Evolutionary conservation across 1,140 invertebrate species (phyloP), one percentile per base, ranked within the genome.

Genomic region (Sycophila sp.): DNA sequence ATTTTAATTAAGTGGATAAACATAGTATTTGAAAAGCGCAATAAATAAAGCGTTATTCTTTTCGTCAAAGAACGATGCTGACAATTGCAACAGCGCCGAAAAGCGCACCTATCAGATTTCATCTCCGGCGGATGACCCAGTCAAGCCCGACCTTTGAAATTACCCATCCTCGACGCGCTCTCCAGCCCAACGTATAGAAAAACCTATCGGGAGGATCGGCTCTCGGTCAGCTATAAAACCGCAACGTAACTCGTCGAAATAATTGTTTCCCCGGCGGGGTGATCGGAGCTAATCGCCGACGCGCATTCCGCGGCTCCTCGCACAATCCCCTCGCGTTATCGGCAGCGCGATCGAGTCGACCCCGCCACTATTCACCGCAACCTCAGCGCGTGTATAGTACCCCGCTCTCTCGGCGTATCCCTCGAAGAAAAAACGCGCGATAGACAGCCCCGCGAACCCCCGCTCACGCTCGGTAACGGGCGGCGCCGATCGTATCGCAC

Each of bases 271-370:
- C 13, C 30, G 36, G 22, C 22, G 19, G 24, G 15, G 45, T 47
- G 24, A 47, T 22, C 17, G 42, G 42, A 47, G 42, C 7, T 6
- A 22, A 10, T 47, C n/a, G 40, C 28, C 10, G 17, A 6, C 28
- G n/a, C 10, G 60, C 17, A 65, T 65, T 65, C 63, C 63, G 26
- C 22, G 19, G 6, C 32, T 19, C 51, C 58, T 56, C 51, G 64
- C 51, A 68, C 65, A 68, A 68, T 68, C 55, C 65, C 65, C 56
- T 58, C 38, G 38, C 38, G 38, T 51, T 59, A 68, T 68, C 66
- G 60, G 45, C n/a, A n/a, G n/a, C n/a, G n/a, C 42, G 45, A 68
- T 68, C 58, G 67, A 22, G 53, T 47, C 53, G 67, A 69, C 67
- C 67, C 67, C 67, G 62, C 62, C 67, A 69, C 53, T 62, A 38